Percentiles rank a stretch among this genome's conserved stretches.
phyloP scores from a whole-genome alignment of 2,888 invertebrate species.

The Ormyrus pomaceus region DNA sequence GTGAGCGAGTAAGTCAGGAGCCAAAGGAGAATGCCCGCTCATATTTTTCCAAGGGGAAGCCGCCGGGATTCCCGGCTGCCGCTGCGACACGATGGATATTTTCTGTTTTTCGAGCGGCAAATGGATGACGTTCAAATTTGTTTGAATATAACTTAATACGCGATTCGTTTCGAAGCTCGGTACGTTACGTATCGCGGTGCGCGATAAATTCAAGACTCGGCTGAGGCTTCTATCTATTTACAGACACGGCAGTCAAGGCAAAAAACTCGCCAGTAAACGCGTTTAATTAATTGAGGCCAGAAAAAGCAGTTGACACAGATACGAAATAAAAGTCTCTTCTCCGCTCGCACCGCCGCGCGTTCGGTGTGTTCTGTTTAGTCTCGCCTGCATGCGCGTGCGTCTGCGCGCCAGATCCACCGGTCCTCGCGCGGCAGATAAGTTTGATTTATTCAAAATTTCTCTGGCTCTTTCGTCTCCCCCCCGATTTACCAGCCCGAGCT shows the following conservation, averaged over 20 bases:
- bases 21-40: too few species aligned
- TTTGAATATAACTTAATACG: too few species aligned
- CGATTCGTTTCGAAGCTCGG: too few species aligned
- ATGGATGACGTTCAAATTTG: neutral
- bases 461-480: conserved; percentile 11
- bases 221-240: too few species aligned
- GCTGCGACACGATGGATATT: neutral
- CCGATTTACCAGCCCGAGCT: too few species aligned
- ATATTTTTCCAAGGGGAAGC: too few species aligned
- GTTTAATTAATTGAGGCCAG: conserved; percentile 33
- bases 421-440: conserved; percentile 69
- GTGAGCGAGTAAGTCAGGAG: conserved; percentile 7
- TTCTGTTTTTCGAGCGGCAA: neutral
- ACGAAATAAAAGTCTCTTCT: conserved; percentile 33
- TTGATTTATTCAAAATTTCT: conserved; percentile 74
- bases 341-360: neutral
- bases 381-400: conserved; percentile 38
- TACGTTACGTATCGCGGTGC: too few species aligned
- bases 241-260: neutral
- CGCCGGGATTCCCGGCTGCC: too few species aligned
- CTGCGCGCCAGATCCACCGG: conserved; percentile 66
- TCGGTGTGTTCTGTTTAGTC: conserved; percentile 65
- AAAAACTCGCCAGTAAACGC: neutral
- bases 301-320: conserved; percentile 59
- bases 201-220: too few species aligned